phyloP scores from a whole-genome alignment of 2,797 vertebrate species.

The Sebastiscus tertius region DNA sequence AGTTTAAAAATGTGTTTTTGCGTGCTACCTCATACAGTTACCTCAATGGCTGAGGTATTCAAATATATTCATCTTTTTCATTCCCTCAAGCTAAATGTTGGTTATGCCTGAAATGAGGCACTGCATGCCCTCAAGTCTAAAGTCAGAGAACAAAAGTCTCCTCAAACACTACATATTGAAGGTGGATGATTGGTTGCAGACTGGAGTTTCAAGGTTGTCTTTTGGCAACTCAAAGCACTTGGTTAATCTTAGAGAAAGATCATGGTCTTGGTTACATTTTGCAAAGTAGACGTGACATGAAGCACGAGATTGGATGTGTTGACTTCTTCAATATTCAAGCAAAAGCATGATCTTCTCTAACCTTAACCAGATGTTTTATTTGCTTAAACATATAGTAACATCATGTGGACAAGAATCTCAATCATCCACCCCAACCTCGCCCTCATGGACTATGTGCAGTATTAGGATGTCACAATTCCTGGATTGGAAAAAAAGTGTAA shows the following conservation, averaged over 20 bases:
- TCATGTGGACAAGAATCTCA: no score
- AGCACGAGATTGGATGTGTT: background rate
- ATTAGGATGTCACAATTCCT: background rate
- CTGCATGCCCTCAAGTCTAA: no score
- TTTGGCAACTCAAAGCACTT: background rate
- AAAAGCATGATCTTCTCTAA: background rate
- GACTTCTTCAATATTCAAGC: background rate
- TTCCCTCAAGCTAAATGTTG: no score
- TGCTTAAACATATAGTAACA: background rate
- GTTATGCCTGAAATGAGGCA: no score
- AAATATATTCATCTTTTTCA: no score
- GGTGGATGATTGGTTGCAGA: no score
- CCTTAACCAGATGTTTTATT: background rate
- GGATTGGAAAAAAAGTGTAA: background rate
- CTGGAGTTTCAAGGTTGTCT: background rate
- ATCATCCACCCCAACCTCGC: background rate
- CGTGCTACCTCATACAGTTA: no score
- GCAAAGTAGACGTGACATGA: background rate
- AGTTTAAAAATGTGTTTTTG: no score
- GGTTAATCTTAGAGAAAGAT: background rate
- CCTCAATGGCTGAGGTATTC: no score
- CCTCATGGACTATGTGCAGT: background rate
- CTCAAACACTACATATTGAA: no score
- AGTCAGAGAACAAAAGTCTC: no score
- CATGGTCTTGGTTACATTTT: background rate